Evolutionary conservation across 2,888 invertebrate genomes (phyloP).

Genomic region (Cacoxenus indagator): DNA sequence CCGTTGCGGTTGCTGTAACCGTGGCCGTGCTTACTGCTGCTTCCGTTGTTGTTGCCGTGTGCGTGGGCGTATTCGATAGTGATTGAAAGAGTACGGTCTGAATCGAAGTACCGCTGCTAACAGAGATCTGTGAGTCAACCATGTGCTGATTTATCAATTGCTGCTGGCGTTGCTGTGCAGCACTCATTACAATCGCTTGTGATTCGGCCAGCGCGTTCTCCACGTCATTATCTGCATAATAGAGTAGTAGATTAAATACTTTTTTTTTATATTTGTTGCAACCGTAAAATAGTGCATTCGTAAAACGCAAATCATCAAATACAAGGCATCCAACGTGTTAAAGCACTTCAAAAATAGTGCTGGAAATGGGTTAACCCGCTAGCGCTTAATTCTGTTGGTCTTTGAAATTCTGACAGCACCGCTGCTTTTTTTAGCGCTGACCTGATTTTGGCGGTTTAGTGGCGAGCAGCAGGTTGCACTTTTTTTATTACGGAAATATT

Average conservation of each 20-base stretch:
- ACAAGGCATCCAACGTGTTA: not conserved
- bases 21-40: constrained; percentile 28
- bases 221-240: constrained; percentile 65
- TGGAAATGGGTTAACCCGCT: constrained; percentile 2
- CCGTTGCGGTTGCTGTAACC: not conserved
- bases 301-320: constrained; percentile 11
- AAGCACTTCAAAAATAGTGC: constrained; percentile 3
- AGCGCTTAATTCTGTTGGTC: not conserved
- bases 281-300: constrained; percentile 14
- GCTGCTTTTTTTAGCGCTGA: constrained; percentile 12
- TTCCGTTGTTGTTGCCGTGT: constrained; percentile 29
- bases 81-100: constrained; percentile 69
- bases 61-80: constrained; percentile 55
- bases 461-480: constrained; percentile 8
- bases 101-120: constrained; percentile 67
- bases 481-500: not conserved
- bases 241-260: constrained; percentile 17
- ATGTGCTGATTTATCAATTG: constrained; percentile 62
- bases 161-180: constrained; percentile 54
- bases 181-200: constrained; percentile 61
- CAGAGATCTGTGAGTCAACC: constrained; percentile 69
- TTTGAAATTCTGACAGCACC: constrained; percentile 2
- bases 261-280: not conserved
- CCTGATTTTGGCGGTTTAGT: not conserved
- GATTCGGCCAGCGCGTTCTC: constrained; percentile 63